Conservation (phyloP, 2,797 vertebrate genomes). For the Denticeps clupeoides region DNA sequence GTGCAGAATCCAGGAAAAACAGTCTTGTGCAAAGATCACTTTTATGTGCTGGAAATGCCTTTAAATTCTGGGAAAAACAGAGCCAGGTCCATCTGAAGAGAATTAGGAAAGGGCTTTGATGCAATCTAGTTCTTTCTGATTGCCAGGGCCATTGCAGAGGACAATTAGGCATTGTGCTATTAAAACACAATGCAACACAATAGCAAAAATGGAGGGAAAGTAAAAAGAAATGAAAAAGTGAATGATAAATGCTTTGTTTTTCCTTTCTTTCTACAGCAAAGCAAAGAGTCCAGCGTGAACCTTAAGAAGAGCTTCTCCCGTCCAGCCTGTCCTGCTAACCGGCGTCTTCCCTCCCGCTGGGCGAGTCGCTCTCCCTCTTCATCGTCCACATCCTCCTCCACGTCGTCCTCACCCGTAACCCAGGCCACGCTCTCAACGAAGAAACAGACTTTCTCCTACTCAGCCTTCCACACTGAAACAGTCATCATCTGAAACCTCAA, state of each 20-base stretch:
- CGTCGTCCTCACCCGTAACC: conserved; percentile 35
- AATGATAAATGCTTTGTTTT: too few species aligned
- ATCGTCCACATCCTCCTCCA: conserved; percentile 41
- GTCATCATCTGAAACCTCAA: conserved; percentile 54
- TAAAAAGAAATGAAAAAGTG: too few species aligned
- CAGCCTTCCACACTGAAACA: conserved; percentile 62
- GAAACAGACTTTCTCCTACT: conserved; percentile 50
- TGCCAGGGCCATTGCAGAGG: conserved; percentile 3
- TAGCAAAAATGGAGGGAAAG: too few species aligned
- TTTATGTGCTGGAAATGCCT: conserved; percentile 43
- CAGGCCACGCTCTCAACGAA: conserved; percentile 38
- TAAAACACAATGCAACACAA: too few species aligned
- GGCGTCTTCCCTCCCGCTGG: conserved; percentile 86
- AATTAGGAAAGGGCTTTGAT: conserved; percentile 14
- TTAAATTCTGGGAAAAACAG: conserved; percentile 20
- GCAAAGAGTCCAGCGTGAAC: conserved; percentile 33
- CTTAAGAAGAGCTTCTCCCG: conserved; percentile 77
- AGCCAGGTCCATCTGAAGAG: conserved; percentile 13
- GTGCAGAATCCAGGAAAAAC: conserved; percentile 28
- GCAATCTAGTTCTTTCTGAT: conserved; percentile 4
- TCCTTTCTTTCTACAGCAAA: conserved; percentile 54
- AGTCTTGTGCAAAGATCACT: conserved; percentile 33
- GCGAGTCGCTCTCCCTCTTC: conserved; percentile 59
- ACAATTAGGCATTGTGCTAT: too few species aligned
- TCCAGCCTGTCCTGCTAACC: conserved; percentile 80